These are phyloP conservation scores for Microctonus hyperodae DNA, from an alignment of 2,888 invertebrate genomes.

Conservation along the genomic window DNA sequence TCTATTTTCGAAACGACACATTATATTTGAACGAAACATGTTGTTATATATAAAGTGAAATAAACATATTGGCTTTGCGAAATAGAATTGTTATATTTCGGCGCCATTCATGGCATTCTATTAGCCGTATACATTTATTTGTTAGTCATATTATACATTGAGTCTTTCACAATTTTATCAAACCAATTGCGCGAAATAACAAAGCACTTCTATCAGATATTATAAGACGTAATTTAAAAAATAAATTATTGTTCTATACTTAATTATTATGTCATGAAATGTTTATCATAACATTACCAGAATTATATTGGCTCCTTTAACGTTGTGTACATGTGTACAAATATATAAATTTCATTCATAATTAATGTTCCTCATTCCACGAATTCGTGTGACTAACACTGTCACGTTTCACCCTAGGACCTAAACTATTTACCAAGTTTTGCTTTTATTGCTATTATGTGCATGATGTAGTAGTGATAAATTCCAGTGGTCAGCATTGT, in stretches of 20 bases:
- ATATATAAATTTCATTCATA: conserved; percentile 48
- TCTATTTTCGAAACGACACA: background rate
- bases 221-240: background rate
- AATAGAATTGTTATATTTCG: conserved; percentile 37
- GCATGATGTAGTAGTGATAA: conserved; percentile 15
- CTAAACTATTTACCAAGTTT: conserved; percentile 49
- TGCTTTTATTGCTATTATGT: conserved; percentile 47
- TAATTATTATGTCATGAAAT: background rate
- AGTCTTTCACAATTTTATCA: background rate
- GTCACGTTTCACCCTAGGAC: conserved; percentile 44
- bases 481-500: conserved; percentile 3
- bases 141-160: conserved; percentile 9
- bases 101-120: conserved; percentile 39
- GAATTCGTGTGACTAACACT: conserved; percentile 39
- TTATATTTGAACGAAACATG: conserved; percentile 4
- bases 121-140: conserved; percentile 33
- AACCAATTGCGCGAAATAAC: background rate
- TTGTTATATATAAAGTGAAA: background rate
- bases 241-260: too few relatives aligned
- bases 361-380: conserved; percentile 47
- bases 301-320: conserved; percentile 13
- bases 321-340: conserved; percentile 23
- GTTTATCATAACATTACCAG: background rate
- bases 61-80: conserved; percentile 34
- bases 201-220: background rate